Evolutionary conservation across 2,888 invertebrate genomes (phyloP), one percentile per base, ranked within the genome.

Genomic region (Strigamia transsilvanica): DNA sequence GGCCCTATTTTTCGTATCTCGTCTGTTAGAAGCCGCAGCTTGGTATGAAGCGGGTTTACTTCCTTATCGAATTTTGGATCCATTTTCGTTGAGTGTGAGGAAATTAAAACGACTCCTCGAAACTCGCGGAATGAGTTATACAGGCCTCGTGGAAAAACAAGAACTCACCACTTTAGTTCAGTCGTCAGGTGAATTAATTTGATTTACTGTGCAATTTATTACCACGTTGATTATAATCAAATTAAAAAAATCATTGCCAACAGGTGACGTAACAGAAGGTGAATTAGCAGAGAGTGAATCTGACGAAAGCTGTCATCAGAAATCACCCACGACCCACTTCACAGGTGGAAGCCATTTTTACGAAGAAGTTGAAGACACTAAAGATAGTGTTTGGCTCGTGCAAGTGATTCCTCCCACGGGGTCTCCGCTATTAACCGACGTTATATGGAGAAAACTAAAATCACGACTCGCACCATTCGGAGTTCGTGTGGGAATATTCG

Each of bases 351-450:
- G 86, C 56, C 88, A 89, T 84, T 89, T 89, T 85, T 87, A 88
- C 83, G 88, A 89, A 84, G 87, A 88, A 86, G 90, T 90, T 7
- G 90, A 90, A 84, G 90, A 90, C 85, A 89, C 89, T 27, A 90
- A 90, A 85, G 90, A 90, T 86, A 89, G 89, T 84, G 89, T 89
- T 12, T 90, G 90, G 90, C 85, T 90, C 56, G 89, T 90, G 2
- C 89, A 90, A 85, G 89, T 90, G 2, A 85, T 88, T 18, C 86
- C 87, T 7, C 84, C 85, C 42, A 84, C 84, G 79, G 84, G 82
- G 51, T 84, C 85, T 56, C 86, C 86, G 2, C 82, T 88, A 5
- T 84, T 88, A 51, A 86, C 87, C 82, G 86, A 87, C 66, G 84
- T 85, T 18, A 86, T 87, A 82, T 90, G 90, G 90, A 86, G 86